Conservation (phyloP, 2,113 vertebrate species). For the Scolopax mira region DNA sequence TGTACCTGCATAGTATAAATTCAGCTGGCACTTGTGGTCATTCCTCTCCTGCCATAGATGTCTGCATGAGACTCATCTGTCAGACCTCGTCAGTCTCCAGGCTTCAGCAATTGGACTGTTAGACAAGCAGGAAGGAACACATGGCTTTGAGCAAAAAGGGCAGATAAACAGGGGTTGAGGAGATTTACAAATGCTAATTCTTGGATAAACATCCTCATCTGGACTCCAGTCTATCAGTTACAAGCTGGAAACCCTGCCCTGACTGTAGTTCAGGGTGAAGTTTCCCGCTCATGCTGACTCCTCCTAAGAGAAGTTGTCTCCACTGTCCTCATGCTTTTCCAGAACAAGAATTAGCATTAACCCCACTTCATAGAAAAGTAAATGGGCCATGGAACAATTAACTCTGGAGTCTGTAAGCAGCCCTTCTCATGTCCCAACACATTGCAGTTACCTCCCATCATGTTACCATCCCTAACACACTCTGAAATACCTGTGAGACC, state of each 20-base stretch:
- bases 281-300: not conserved
- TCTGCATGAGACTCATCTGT: not conserved
- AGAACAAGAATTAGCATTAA: not conserved
- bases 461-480: no score
- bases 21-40: not conserved
- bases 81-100: not conserved
- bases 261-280: not conserved
- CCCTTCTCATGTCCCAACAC: not conserved
- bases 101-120: not conserved
- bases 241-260: not conserved
- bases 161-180: not conserved
- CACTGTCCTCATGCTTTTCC: not conserved
- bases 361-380: not conserved
- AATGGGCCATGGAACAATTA: not conserved
- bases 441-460: not conserved
- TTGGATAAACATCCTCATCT: not conserved
- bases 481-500: not conserved
- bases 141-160: not conserved
- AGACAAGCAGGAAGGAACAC: not conserved
- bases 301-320: not conserved
- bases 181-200: not conserved
- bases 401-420: no score
- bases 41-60: not conserved
- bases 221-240: not conserved
- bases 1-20: not conserved